Conservation (phyloP, 2,113 vertebrate genomes). For the Phainopepla nitens region DNA sequence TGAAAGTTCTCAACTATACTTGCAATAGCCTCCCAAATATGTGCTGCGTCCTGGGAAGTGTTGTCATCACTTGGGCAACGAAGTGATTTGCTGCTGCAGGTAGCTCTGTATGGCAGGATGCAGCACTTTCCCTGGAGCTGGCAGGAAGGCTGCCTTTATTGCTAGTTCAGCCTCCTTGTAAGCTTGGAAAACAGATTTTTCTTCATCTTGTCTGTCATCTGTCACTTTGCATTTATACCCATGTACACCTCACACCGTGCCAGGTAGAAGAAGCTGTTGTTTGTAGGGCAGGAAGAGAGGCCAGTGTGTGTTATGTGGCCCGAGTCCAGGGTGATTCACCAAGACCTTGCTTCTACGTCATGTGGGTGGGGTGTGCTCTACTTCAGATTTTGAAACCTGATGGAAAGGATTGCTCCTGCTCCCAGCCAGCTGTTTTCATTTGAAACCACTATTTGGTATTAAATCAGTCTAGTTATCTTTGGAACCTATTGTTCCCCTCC, state of each 20-base stretch:
- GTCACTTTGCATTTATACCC: neutral
- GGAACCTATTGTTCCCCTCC: neutral
- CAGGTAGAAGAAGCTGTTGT: neutral
- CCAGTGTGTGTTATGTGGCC: neutral
- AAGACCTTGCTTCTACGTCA: neutral
- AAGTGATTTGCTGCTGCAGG: neutral
- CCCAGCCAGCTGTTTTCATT: constrained; percentile 27
- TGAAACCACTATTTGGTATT: neutral
- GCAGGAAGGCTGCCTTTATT: neutral
- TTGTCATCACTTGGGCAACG: neutral
- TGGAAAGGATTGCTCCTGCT: neutral
- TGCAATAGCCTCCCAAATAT: neutral
- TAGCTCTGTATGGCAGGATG: neutral
- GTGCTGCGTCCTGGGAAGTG: neutral
- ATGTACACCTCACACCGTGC: accelerated
- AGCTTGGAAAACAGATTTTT: neutral
- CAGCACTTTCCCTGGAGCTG: neutral
- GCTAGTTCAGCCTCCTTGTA: neutral
- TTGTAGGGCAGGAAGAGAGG: neutral
- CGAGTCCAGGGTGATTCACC: neutral
- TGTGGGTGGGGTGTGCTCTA: neutral
- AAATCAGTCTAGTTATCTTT: constrained; percentile 39
- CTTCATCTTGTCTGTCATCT: neutral
- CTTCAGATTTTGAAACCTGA: neutral
- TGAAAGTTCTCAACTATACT: neutral